phyloP scores from a whole-genome alignment of 2,113 vertebrate genomes.

The Prunella fulvescens region DNA sequence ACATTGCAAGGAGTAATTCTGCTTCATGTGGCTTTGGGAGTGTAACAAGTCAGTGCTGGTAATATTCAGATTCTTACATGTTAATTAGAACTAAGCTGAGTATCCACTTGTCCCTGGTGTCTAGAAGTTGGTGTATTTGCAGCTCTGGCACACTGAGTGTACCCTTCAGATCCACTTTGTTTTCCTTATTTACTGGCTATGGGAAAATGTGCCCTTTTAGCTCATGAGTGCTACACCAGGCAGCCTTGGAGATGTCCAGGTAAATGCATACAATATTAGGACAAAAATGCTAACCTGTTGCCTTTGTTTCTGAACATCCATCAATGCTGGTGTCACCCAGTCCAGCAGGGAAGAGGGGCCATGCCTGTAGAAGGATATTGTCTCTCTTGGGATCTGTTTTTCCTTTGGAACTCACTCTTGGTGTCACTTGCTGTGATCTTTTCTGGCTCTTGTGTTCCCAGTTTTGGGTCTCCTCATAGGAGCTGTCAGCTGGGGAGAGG shows the following conservation, averaged over 20 bases:
- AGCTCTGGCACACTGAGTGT: neutral
- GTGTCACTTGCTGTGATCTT: neutral
- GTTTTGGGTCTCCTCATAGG: neutral
- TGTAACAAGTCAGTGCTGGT: neutral
- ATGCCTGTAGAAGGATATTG: accelerated
- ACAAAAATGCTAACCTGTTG: neutral
- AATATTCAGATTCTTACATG: neutral
- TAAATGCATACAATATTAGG: neutral
- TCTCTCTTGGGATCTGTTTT: neutral
- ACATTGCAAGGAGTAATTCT: neutral
- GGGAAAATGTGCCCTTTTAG: neutral
- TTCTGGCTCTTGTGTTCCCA: accelerated
- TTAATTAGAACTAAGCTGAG: neutral
- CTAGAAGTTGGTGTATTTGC: neutral
- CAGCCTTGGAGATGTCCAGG: neutral
- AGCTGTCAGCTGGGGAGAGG: neutral
- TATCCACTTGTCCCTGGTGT: neutral
- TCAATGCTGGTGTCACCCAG: neutral
- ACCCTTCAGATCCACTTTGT: neutral
- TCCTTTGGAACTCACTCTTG: neutral
- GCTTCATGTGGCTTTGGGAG: neutral
- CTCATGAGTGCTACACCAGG: accelerated
- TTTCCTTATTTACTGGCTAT: neutral
- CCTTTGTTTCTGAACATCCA: neutral
- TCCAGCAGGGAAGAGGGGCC: neutral